Evolutionary conservation across 2,113 vertebrate species (phyloP).

Genomic region (Phocoena sinus): DNA sequence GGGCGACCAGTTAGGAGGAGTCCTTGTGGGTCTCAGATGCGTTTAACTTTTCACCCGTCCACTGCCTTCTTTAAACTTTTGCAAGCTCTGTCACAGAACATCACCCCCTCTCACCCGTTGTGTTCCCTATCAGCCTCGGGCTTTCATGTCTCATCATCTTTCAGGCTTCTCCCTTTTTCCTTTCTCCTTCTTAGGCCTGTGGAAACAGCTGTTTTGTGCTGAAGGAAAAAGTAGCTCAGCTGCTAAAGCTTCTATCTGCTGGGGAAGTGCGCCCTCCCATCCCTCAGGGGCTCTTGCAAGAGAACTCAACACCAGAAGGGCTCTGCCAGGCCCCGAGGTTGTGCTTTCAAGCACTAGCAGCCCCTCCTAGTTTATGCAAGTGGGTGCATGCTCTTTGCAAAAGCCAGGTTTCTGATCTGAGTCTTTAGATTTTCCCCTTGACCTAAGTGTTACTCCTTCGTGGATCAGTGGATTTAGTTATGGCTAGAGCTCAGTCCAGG

Average conservation of each 20-base stretch:
- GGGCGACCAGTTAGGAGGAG: neutral
- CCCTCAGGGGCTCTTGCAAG: neutral
- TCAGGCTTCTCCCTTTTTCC: neutral
- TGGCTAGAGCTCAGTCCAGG: neutral
- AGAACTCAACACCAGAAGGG: neutral
- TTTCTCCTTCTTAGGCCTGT: neutral
- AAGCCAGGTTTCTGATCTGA: neutral
- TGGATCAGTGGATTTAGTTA: neutral
- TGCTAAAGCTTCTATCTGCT: neutral
- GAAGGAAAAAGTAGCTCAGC: neutral
- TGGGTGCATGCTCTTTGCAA: constrained; percentile 10
- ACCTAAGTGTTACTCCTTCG: neutral
- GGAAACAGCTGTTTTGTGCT: neutral
- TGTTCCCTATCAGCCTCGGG: neutral
- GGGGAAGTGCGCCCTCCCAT: neutral
- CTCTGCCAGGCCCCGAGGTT: neutral
- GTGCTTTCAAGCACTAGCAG: neutral
- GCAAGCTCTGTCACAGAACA: neutral
- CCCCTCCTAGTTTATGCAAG: neutral
- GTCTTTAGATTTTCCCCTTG: neutral
- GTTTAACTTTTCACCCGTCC: rapidly evolving
- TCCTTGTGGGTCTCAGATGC: rapidly evolving
- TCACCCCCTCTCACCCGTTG: neutral
- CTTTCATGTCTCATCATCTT: neutral
- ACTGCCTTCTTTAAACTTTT: neutral